phyloP scores from a whole-genome alignment of 2,797 vertebrate genomes.

The Anguilla marmorata region DNA sequence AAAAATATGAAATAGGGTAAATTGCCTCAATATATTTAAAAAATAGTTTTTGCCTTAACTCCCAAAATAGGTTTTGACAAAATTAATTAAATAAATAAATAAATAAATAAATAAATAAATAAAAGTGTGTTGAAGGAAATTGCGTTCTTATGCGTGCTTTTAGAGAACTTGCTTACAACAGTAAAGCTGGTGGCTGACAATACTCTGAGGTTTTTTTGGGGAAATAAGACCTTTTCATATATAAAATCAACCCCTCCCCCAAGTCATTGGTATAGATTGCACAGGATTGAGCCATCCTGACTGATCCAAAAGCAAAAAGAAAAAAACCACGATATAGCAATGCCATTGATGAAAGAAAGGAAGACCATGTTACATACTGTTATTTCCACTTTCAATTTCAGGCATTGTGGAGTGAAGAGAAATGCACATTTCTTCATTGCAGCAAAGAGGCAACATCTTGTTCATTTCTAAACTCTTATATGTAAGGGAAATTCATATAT shows the following conservation, averaged over 20 bases:
- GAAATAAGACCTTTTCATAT: too few species aligned
- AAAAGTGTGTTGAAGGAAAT: slow-evolving; percentile 1
- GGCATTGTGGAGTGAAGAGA: not conserved
- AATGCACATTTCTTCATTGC: not conserved
- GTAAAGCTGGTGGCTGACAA: too few species aligned
- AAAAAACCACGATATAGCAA: not conserved
- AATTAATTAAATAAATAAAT: not conserved
- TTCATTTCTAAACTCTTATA: not conserved
- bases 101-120: too few species aligned
- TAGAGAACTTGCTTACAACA: not conserved
- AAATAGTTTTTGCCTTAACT: slow-evolving; percentile 40
- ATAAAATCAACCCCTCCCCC: too few species aligned
- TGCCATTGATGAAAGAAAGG: not conserved
- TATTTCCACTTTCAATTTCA: not conserved
- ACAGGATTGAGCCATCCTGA: not conserved
- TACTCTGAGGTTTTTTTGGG: not conserved
- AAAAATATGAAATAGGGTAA: slow-evolving; percentile 33
- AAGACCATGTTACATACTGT: not conserved
- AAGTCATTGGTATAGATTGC: not conserved
- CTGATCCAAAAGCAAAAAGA: not conserved
- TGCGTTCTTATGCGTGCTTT: slow-evolving; percentile 8
- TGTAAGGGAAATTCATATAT: not conserved
- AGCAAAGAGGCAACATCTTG: not conserved
- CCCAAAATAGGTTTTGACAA: slow-evolving; percentile 20
- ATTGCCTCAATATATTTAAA: slow-evolving; percentile 48